These are phyloP conservation scores for Nephrotoma appendiculata DNA, from an alignment of 2,888 invertebrate genomes.

Conservation along the genomic window DNA sequence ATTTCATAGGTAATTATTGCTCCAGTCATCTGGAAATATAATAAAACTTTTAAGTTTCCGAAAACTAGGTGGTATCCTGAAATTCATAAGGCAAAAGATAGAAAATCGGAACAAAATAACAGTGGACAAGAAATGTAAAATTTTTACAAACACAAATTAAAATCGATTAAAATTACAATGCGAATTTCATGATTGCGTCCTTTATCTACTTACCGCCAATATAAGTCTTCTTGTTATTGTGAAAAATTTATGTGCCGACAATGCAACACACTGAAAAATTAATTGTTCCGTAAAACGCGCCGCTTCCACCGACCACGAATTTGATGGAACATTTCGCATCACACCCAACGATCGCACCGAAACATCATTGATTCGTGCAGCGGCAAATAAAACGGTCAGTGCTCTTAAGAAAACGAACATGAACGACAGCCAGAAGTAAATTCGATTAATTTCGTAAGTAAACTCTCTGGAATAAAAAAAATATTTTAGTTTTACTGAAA, in stretches of 20 bases:
- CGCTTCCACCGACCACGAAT: constrained; percentile 22
- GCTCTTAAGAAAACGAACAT: constrained; percentile 35
- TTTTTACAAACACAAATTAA: too few relatives aligned
- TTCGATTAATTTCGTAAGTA: constrained; percentile 27
- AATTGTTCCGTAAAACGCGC: constrained; percentile 35
- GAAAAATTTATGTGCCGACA: constrained; percentile 46
- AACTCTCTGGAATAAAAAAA: constrained; percentile 17
- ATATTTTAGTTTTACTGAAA: constrained; percentile 16
- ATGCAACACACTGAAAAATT: constrained; percentile 34
- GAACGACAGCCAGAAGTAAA: constrained; percentile 40
- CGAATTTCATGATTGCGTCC: too few relatives aligned
- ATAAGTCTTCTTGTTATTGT: constrained; percentile 39
- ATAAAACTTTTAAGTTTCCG: not conserved
- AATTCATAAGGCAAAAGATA: too few relatives aligned
- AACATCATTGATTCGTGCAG: constrained; percentile 37
- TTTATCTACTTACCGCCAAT: constrained; percentile 33
- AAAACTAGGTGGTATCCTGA: constrained; percentile 12
- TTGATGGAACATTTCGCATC: constrained; percentile 31
- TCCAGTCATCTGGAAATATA: not conserved
- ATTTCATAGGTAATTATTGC: constrained; percentile 1
- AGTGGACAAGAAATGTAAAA: too few relatives aligned
- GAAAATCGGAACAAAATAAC: too few relatives aligned
- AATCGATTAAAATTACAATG: too few relatives aligned
- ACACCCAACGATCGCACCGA: constrained; percentile 34
- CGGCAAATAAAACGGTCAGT: constrained; percentile 36